Base-by-base conservation (phyloP, 1,140 invertebrate genomes). In the Drosophila malerkotliana region DNA sequence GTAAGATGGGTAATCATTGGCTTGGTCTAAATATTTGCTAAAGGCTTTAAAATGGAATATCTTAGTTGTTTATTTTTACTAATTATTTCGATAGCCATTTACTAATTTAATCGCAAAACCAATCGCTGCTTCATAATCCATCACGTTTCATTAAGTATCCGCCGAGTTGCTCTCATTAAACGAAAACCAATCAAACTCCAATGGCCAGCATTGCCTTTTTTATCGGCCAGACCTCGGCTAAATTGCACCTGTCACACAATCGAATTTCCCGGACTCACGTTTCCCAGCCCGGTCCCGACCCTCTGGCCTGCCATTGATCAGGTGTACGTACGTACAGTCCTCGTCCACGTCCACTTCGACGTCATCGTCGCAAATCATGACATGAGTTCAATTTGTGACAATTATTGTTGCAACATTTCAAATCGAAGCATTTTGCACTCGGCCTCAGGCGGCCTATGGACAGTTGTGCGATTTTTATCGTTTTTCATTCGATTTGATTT, bases 361-460 rank as follows among this genome's bases (percentile, higher is more conserved):
- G 37, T 63, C 60, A 54, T 66, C 51, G 52, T 77, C 74, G 59
- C 75, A 77, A 77, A 77, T 77, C 75, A 77, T 77, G 74, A 77
- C 75, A 77, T 77, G 75, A 77, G 75, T 77, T 77, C 75, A 77
- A 77, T 77, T 77, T 77, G 73, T 77, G 75, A 77, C 75, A 77
- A 77, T 77, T 77, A 77, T 77, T 77, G 75, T 77, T 77, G 75
- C 75, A 77, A 77, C 75, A 77, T 77, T 77, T 77, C 74, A 77
- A 77, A 77, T 51, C 53, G 58, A 53, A 77, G 75, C 66, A 77
- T 71, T 77, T 77, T 77, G 75, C 75, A 77, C 77, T 77, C 75
- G 66, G 73, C 64, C 74, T 77, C 64, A 62, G 57, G 73, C 74
- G 53, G 73, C 47, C 72, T 55, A 52, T 41, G 72, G 72, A 68